A percentile compares a stretch with the other conserved stretches of the same genome.
Conservation (phyloP, 2,113 vertebrate species). For the Oryctolagus cuniculus region mOryCun1.1 NC_091447.1:8997501-8998000, state of each 20-base stretch:
- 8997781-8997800: neutral
- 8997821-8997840: neutral
- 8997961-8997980: neutral
- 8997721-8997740: neutral
- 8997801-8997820: neutral
- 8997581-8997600: neutral
- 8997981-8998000: neutral
- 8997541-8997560: neutral
- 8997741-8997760: neutral
- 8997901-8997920: neutral
- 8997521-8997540: neutral
- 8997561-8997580: neutral
- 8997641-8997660: neutral
- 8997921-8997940: neutral
- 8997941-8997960: neutral
- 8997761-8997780: neutral
- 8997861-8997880: neutral
- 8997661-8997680: neutral
- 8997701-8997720: neutral
- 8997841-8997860: neutral
- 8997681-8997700: neutral
- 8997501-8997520: neutral
- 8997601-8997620: neutral
- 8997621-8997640: neutral
- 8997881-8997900: neutral